Base-by-base conservation (phyloP, 2,797 vertebrate genomes). In the Poliocrania exsul region DNA sequence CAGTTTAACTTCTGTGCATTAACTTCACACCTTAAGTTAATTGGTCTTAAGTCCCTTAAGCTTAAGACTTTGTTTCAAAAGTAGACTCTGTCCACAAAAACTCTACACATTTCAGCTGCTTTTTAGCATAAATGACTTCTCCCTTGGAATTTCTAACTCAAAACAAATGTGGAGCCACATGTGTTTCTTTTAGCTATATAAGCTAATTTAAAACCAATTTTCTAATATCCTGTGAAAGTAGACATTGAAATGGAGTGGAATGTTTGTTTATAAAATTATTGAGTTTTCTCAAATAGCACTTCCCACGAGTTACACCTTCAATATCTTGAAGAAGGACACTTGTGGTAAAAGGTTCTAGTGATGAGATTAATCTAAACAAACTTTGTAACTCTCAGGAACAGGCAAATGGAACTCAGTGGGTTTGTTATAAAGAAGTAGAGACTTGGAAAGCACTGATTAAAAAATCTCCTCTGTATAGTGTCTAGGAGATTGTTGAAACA, bases 11-110 rank as follows among this genome's bases (percentile, higher is more conserved):
- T 84, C 56, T 72, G 9, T 70, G 67, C 44, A 81, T 94, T 90
- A 90, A 69, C 40, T 86, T 93, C 66, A 73, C 62, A 90, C 83
- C 80, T 94, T 79, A 20, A 23, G 31, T 93, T 93, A 94, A 92
- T 58, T 86, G 75, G 50, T 67, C 62, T 72, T 74, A 94, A 89
- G 57, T 79, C 54, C 50, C 40, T n/a, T 86, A 92, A 89, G 71
- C 44, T 74, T 77, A 71, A 81, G 66, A 67, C 23, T 87, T 90
- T 82, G 33, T 61, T 93, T 93, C 72, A 92, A 95, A 91, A 44
- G 40, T 58, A 88, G 51, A 60, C 16, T 83, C 65, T 58, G 9
- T 65, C 38, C 26, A 26, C 49, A 44, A 56, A 92, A 90, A 46
- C 51, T 73, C 56, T 38, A 9, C 53, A 51, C 21, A 65, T 81